Evolutionary conservation across 1,140 invertebrate species (phyloP).

Genomic region (Ceratosolen solmsi): DNA sequence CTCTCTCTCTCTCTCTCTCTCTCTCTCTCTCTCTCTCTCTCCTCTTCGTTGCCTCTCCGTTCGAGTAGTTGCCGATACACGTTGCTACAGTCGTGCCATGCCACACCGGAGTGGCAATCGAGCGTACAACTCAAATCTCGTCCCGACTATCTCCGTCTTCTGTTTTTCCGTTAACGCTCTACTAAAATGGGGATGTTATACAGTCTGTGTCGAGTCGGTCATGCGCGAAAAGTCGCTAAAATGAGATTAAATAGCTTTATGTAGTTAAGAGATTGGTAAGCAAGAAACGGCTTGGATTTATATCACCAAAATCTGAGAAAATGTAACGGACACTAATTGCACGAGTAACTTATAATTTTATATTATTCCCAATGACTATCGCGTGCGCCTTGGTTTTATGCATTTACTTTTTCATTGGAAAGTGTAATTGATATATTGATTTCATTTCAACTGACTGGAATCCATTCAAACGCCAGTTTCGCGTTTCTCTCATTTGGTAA

Average conservation of each 20-base stretch:
- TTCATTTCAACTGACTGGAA: background rate
- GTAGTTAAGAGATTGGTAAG: background rate
- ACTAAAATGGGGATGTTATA: background rate
- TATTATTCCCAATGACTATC: background rate
- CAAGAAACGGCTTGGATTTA: background rate
- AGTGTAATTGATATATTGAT: background rate
- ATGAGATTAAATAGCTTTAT: conserved; percentile 14
- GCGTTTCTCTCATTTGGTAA: background rate
- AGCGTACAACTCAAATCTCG: conserved; percentile 44
- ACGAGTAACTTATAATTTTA: background rate
- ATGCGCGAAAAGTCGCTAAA: conserved; percentile 33
- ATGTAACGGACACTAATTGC: background rate
- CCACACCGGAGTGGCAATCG: conserved; percentile 32
- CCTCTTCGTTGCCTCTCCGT: background rate
- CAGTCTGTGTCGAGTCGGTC: background rate
- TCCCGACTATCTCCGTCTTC: background rate
- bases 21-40: background rate
- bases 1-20: background rate
- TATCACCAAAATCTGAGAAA: background rate
- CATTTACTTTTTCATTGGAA: background rate
- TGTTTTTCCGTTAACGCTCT: background rate
- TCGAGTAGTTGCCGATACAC: conserved; percentile 2
- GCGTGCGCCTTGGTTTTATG: no score
- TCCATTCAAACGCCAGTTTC: background rate
- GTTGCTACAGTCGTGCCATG: conserved; percentile 16